A percentile compares a stretch with the other conserved stretches of the same genome.
Evolutionary conservation across 2,888 invertebrate genomes (phyloP).

Genomic region (Dasypolia templi): DNA sequence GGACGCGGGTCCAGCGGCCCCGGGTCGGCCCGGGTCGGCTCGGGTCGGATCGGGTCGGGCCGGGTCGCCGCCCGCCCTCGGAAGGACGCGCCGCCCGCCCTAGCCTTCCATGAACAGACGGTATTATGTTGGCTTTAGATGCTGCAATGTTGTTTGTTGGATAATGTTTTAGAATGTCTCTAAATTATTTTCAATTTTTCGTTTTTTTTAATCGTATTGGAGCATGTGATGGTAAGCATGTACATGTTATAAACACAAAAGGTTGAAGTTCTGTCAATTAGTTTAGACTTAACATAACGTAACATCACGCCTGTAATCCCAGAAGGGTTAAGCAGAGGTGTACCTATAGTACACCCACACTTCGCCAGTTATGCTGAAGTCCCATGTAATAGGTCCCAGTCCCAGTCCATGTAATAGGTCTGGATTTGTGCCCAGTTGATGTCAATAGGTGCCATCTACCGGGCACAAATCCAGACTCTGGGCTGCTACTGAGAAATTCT

Average conservation of each 20-base stretch:
- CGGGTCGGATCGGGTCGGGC: too few relatives aligned
- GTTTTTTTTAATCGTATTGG: background rate
- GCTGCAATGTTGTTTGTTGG: constrained; percentile 15
- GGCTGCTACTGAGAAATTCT: too few relatives aligned
- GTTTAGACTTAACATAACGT: background rate
- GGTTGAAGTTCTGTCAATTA: background rate
- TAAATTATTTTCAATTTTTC: background rate
- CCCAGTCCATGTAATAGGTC: too few relatives aligned
- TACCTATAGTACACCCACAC: too few relatives aligned
- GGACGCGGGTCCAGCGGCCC: constrained; percentile 24
- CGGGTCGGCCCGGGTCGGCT: too few relatives aligned
- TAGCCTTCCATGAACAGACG: constrained; percentile 59
- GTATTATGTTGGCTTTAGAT: constrained; percentile 12
- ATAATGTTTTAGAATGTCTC: background rate
- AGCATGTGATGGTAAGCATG: background rate
- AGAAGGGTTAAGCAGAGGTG: too few relatives aligned
- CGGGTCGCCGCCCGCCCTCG: constrained; percentile 68
- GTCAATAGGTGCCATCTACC: too few relatives aligned
- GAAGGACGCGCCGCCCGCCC: constrained; percentile 72
- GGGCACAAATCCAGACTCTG: too few relatives aligned
- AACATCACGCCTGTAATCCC: too few relatives aligned
- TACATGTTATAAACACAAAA: background rate
- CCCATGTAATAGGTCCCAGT: too few relatives aligned
- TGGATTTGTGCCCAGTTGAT: too few relatives aligned
- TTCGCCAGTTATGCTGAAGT: too few relatives aligned